Percentiles rank a stretch among this genome's conserved stretches.
Evolutionary conservation across 2,797 vertebrate genomes (phyloP).

Genomic region (Benthosema pterotum): DNA sequence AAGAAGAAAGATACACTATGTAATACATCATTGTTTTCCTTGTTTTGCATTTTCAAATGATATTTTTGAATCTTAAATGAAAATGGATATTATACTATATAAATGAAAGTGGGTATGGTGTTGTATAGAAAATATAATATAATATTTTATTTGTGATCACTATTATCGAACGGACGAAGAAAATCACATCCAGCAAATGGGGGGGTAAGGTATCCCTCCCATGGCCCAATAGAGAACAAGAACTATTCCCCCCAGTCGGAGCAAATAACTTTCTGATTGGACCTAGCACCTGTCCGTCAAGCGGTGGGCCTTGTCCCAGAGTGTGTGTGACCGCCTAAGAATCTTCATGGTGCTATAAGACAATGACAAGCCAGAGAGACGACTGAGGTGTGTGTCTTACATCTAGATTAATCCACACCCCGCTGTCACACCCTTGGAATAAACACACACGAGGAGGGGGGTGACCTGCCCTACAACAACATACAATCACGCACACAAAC

Average conservation of each 20-base stretch:
- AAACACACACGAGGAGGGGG: too few relatives aligned
- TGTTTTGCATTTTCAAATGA: conserved; percentile 50
- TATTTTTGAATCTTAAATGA: conserved; percentile 59
- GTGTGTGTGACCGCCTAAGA: conserved; percentile 21
- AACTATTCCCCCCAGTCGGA: conserved; percentile 28
- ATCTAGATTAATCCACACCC: not conserved
- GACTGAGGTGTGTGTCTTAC: not conserved
- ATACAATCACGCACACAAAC: conserved; percentile 2
- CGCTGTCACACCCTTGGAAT: conserved; percentile 12
- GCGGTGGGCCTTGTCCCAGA: conserved; percentile 25
- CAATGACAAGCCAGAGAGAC: conserved; percentile 9
- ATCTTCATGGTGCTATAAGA: conserved; percentile 67
- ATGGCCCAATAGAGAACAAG: conserved; percentile 38
- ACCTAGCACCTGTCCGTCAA: conserved; percentile 56
- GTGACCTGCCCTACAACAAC: not conserved
- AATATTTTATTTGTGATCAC: conserved; percentile 55
- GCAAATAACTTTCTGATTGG: conserved; percentile 45
- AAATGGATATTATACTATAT: conserved; percentile 41
- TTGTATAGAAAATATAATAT: conserved; percentile 59
- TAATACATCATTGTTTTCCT: conserved; percentile 24
- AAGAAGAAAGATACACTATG: conserved; percentile 17
- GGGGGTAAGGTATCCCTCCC: conserved; percentile 36
- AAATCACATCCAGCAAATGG: conserved; percentile 24
- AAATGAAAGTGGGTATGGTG: conserved; percentile 57
- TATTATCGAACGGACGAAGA: conserved; percentile 43